Base-by-base conservation (phyloP, 1,140 invertebrate species). In the Drosophila nigrodunni region DNA sequence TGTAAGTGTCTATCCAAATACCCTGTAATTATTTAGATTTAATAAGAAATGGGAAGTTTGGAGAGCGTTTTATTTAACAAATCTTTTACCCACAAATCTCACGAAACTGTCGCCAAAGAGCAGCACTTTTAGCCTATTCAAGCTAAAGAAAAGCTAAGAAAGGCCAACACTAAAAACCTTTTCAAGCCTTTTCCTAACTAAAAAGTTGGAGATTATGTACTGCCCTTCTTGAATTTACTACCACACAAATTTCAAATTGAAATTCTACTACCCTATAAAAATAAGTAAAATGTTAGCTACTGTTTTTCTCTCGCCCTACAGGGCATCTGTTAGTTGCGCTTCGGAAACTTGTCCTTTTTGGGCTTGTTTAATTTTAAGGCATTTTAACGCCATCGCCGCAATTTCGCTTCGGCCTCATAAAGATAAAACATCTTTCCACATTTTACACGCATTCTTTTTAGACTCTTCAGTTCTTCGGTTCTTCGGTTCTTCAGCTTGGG, bases 361-460 rank as follows among this genome's bases (percentile, higher is more conserved):
- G 41, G 58, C 62, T 55, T 73, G 47, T 74, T 75, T 67, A 43
- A 30, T 47, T 67, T 88, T 70, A 47, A 82, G 78, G 81, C 73
- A 89, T 90, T 90, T 82, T 90, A 75, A 87, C 87, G 87, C 87
- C 82, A 89, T 25, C 54, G 65, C 77, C 80, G 80, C 75, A 80
- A 75, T 81, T 82, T 82, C 78, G 80, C 85, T 82, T 52, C 69
- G 77, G 55, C 54, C 73, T 78, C 73, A 77, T 79, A 90, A 88
- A 90, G 88, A 90, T 90, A 83, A 90, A 82, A 70, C 66, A 90
- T 90, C 82, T 87, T 90, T 90, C 82, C 79, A 83, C 87, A 70
- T 34, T 54, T 65, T 41, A 35, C 41, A 57, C 37, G 6, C 25
- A 30, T 30, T 30, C 25, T 30, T 30, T 30, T 30, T 6, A 3